Evolutionary conservation across 2,113 vertebrate genomes (phyloP).

Genomic region (Takifugu bimaculatus): DNA sequence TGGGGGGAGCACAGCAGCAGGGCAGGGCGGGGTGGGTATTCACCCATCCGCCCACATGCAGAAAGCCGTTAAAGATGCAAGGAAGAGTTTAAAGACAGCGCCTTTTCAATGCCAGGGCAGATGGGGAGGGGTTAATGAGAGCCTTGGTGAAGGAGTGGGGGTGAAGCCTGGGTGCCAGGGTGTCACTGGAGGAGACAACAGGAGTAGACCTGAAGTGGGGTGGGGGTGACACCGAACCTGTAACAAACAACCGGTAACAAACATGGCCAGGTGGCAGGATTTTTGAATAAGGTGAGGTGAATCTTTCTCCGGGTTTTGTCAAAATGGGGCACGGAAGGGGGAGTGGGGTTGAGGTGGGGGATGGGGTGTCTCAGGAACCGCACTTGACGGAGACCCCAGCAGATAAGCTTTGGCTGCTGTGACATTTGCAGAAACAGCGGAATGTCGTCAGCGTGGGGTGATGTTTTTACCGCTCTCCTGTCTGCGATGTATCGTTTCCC

Average conservation of each 20-base stretch:
- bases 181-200: slow-evolving; percentile 51
- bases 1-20: slow-evolving; percentile 26
- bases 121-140: slow-evolving; percentile 71
- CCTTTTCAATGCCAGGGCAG: slow-evolving; percentile 68
- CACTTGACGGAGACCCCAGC: slow-evolving; percentile 53
- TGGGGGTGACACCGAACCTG: slow-evolving; percentile 34
- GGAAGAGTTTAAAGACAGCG: slow-evolving; percentile 73
- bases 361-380: slow-evolving; percentile 26
- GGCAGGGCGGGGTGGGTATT: slow-evolving; percentile 37
- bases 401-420: slow-evolving; percentile 35
- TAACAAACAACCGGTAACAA: slow-evolving; percentile 64
- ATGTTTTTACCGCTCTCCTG: slow-evolving; percentile 31
- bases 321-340: slow-evolving; percentile 28
- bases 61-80: slow-evolving; percentile 61
- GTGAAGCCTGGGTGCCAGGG: slow-evolving; percentile 49
- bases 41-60: slow-evolving; percentile 69
- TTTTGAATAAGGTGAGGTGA: slow-evolving; percentile 45
- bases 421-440: slow-evolving; percentile 60
- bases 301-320: slow-evolving; percentile 54
- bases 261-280: slow-evolving; percentile 1
- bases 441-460: slow-evolving; percentile 18
- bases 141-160: slow-evolving; percentile 66
- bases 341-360: no score
- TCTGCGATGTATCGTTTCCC: slow-evolving; percentile 40
- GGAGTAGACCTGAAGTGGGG: slow-evolving; percentile 22